Base-by-base conservation (phyloP, 2,797 vertebrate genomes). In the Denticeps clupeoides region DNA sequence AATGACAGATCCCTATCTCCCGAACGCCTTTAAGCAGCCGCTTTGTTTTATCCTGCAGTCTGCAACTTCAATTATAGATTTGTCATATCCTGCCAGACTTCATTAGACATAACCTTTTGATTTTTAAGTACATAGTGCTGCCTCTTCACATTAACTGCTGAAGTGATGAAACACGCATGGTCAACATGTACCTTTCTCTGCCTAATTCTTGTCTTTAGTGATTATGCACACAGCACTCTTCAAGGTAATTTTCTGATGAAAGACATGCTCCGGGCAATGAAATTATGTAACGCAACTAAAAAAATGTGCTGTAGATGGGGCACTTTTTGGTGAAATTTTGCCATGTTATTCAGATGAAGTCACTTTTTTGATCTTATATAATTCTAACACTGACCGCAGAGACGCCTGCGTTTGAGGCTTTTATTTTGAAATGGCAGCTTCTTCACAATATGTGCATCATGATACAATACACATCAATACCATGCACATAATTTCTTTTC, bases 11-110 rank as follows among this genome's bases (percentile, higher is more conserved):
- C 67, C 4, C 16, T 81, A 82, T 82, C 78, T 65, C 22, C 8
- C 51, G 2, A 44, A 67, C 70, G 71, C 51, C 18, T 48, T 71
- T 68, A 66, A 71, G 68, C 72, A 70, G 57, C 62, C 65, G 73
- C 71, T 79, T 76, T 78, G 72, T 81, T 74, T 81, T 71, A 78
- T 80, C 71, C 62, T 59, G 57, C 41, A 57, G 65, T 62, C 64
- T 60, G 65, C 70, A 68, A 60, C 79, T 82, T 80, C 80, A 81
- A 82, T 82, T 79, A 78, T 61, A 10, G 73, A 74, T 79, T 77
- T 69, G 74, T 75, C 67, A 67, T 64, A 62, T 68, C 73, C 73
- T 55, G 18, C 54, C 62, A 57, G 72, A 65, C 59, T 58, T 59
- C 75, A 71, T 70, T 65, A 71, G 53, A 78, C 72, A 73, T 80